Evolutionary conservation across 2,888 invertebrate species (phyloP), one percentile per base, ranked within the genome.

Genomic region (Hartigia nigra): DNA sequence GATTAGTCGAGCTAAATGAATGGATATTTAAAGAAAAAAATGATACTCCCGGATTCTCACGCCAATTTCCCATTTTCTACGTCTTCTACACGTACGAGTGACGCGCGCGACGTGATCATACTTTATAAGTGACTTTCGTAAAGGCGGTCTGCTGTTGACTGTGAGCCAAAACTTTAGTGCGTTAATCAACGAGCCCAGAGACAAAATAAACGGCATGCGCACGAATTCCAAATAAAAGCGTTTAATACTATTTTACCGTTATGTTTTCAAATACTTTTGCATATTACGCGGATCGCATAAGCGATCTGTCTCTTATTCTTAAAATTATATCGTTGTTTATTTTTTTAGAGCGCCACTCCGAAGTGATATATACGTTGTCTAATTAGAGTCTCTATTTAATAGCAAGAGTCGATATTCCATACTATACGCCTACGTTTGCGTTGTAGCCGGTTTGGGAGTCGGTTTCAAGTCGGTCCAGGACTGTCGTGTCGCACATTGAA

Each of bases 61-160:
- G 75, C 34, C 32, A 34, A 32, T 35, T 35, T 35, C 35, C 35
- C 14, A 31, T 75, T 37, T 34, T 75, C 34, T 37, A 75, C 37
- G 75, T 37, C 34, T 75, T 37, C 75, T 37, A 37, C 37, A 36
- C 12, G 34, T 35, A 36, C 37, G 23, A 75, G 31, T 72, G 31
- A 75, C 31, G 75, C 75, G 75, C 75, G 37, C 34, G 36, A 37
- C 75, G 37, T 34, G 34, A 37, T 75, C 75, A 35, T 37, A 75
- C 34, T 75, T 75, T 37, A 75, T 75, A 37, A 34, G 75, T 31
- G 23, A 31, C 23, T 35, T 31, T 35, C 75, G 75, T 31, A 31
- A 76, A 69, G 55, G 76, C 69, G 83, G 79, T 84, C 83, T 82
- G 82, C 83, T 82, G 83, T 12, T 83, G 83, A 84, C 83, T 82